These are phyloP conservation scores for Talpa occidentalis DNA, from an alignment of 2,113 vertebrate species.

Conservation along the genomic window DNA sequence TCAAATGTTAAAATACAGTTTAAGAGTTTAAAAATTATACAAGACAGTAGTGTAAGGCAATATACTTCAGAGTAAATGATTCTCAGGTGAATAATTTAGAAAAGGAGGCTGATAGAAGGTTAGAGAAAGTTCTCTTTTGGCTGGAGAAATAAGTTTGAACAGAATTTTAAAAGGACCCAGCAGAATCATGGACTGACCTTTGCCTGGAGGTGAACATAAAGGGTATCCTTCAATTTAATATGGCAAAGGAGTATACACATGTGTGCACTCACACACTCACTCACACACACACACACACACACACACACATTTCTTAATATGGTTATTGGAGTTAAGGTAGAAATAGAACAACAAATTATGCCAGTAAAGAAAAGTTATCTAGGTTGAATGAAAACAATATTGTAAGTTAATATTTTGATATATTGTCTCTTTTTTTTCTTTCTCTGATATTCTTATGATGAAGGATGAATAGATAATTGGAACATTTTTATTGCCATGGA, in stretches of 20 bases:
- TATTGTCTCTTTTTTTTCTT: background rate
- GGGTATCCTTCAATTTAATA: background rate
- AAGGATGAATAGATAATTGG: background rate
- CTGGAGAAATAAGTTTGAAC: background rate
- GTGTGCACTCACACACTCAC: too few relatives aligned
- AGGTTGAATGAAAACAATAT: background rate
- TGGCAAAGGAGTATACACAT: background rate
- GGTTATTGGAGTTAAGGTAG: background rate
- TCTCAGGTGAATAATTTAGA: slow-evolving; percentile 28
- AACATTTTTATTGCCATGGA: background rate
- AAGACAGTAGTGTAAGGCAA: slow-evolving; percentile 18
- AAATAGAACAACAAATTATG: background rate
- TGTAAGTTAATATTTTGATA: background rate
- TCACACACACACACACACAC: background rate
- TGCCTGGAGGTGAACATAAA: background rate
- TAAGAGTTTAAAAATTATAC: slow-evolving; percentile 13
- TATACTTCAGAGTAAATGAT: background rate
- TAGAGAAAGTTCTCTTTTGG: background rate
- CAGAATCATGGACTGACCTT: background rate
- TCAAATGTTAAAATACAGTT: background rate
- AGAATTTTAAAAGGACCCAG: background rate
- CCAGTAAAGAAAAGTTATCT: background rate
- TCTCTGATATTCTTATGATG: background rate
- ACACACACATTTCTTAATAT: background rate
- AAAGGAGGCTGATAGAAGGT: background rate